Conservation (phyloP, 2,888 invertebrate species). For the Omphaloscelis lunosa region DNA sequence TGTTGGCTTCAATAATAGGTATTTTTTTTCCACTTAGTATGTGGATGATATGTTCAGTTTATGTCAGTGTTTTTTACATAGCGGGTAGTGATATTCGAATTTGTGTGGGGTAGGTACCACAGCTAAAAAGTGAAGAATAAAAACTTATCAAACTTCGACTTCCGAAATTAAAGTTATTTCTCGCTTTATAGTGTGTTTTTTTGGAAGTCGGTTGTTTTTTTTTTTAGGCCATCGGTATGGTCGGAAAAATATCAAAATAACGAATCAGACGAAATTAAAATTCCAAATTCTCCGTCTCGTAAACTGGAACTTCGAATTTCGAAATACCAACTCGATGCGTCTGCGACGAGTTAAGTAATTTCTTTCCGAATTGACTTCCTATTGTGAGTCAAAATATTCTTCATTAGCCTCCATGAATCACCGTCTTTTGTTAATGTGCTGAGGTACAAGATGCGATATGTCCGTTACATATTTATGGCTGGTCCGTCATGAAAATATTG, state of each 20-base stretch:
- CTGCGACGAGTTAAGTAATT: constrained; percentile 50
- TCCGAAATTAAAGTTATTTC: no score
- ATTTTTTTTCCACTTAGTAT: no score
- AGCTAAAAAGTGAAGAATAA: no score
- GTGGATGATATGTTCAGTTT: no score
- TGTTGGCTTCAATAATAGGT: no score
- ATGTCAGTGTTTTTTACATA: no score
- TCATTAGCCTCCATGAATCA: constrained; percentile 56
- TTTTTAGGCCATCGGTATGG: no score
- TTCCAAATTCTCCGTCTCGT: background rate
- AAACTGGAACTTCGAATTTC: constrained; percentile 22
- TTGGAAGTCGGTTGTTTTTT: no score
- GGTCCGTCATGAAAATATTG: constrained; percentile 15
- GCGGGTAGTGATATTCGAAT: no score
- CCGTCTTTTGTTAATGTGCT: constrained; percentile 25
- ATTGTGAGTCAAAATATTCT: constrained; percentile 61
- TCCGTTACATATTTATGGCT: background rate
- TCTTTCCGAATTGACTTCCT: constrained; percentile 56
- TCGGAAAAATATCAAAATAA: background rate
- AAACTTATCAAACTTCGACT: no score
- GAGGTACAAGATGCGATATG: constrained; percentile 24
- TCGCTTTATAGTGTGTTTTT: no score
- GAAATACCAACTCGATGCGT: constrained; percentile 55
- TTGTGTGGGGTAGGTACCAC: no score
- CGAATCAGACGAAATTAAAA: background rate